phyloP scores from a whole-genome alignment of 1,140 invertebrate species.

The Adelges cooleyi region DNA sequence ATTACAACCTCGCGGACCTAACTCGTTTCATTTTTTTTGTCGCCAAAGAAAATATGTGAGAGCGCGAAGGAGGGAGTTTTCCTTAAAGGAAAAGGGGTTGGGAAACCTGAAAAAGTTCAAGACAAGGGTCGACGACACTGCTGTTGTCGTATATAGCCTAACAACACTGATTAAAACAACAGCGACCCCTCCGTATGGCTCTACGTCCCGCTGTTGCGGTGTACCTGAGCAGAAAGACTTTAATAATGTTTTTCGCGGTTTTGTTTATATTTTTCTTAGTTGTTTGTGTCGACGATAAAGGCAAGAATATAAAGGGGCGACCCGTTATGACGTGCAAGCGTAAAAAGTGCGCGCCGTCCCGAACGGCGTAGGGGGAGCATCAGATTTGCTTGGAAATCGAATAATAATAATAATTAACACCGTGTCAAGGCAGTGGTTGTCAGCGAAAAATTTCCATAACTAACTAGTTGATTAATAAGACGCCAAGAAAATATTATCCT shows the following conservation, averaged over 20 bases:
- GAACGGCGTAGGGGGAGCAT: background rate
- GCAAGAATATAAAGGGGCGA: background rate
- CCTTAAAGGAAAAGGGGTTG: slow-evolving; percentile 19
- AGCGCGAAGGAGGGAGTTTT: background rate
- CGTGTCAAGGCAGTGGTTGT: background rate
- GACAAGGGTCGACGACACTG: slow-evolving; percentile 15
- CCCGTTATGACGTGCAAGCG: background rate
- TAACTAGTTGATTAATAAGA: slow-evolving; percentile 25
- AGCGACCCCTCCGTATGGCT: background rate
- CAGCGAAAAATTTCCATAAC: slow-evolving; percentile 25
- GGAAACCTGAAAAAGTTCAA: slow-evolving; percentile 20
- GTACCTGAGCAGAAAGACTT: slow-evolving; percentile 22
- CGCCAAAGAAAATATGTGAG: too few relatives aligned
- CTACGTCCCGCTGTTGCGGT: background rate
- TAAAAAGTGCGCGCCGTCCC: too few relatives aligned
- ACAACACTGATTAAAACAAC: slow-evolving; percentile 27
- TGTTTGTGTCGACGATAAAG: slow-evolving; percentile 8
- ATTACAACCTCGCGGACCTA: background rate
- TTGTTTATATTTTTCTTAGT: slow-evolving; percentile 18
- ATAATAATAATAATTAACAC: slow-evolving; percentile 24
- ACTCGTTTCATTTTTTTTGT: slow-evolving; percentile 8
- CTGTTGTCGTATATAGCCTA: background rate
- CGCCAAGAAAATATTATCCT: background rate
- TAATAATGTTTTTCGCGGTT: slow-evolving; percentile 28
- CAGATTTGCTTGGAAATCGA: background rate